Base-by-base conservation (phyloP, 2,888 invertebrate genomes). In the Brenthis hecate region DNA sequence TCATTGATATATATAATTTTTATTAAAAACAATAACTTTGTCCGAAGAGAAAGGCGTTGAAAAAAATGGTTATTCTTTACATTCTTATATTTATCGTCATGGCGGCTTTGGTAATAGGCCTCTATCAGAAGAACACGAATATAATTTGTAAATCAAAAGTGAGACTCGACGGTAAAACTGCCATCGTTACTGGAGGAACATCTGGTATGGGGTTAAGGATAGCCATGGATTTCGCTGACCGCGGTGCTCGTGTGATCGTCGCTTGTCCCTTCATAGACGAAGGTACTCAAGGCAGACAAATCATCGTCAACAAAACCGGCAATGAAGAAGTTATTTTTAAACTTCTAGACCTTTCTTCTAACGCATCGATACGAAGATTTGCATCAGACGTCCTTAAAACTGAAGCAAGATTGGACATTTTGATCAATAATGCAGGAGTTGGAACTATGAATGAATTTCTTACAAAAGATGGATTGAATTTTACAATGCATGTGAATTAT, bases 401-500 rank as follows among this genome's bases (percentile, higher is more conserved):
- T 0, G 97, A 97, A 89, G 85, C 93, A 6, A 94, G 94, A 81
- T 84, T 98, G 65, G 96, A 98, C 84, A 95, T 98, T 23, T 87
- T 98, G n/a, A 94, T 98, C 56, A 97, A 98, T 83, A 98, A 98
- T 81, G 98, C 98, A 0, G 98, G 98, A 3, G 96, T 96, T 0
- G 94, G 96, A 58, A 90, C 94, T 0, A 94, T 95, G 68, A 89
- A 87, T 11, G 94, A 89, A 62, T 80, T 78, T 14, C 89, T 94
- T 65, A 96, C 97, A 23, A 95, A 95, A 77, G 98, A 98, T 80
- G 97, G 96, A 1, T 87, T 98, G 72, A 98, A 98, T 83, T 90
- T 95, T 73, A 97, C 97, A 13, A 97, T 98, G 96, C 98, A 97
- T 61, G 97, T 98, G 3, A 99, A 99, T 85, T 97, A 98, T 80